Conservation (phyloP, 2,888 invertebrate genomes). For the Ormyrus labotus region DNA sequence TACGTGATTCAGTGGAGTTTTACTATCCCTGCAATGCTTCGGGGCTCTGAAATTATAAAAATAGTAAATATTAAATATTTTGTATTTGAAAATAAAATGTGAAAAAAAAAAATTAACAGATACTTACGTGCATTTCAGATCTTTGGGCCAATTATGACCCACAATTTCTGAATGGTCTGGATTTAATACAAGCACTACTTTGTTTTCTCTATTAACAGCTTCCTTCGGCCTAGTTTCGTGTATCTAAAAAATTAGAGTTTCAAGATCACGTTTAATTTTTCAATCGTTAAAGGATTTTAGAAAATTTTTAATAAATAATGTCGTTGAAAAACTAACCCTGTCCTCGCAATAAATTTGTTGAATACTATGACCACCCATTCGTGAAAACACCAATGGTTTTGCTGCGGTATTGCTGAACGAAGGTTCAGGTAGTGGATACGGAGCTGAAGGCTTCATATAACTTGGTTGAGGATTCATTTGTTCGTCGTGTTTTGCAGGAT, state of each 20-base stretch:
- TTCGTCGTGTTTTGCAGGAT: no score
- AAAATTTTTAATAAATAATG: no score
- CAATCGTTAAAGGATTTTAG: no score
- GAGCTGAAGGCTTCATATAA: no score
- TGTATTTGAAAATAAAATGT: background rate
- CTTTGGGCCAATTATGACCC: background rate
- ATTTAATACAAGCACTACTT: background rate
- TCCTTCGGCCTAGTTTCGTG: background rate
- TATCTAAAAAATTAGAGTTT: background rate
- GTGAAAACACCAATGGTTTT: no score
- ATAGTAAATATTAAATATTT: background rate
- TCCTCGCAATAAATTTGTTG: background rate
- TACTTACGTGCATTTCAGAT: slow-evolving; percentile 16
- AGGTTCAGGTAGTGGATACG: no score
- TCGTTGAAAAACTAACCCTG: background rate
- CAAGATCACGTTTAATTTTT: no score
- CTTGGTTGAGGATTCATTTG: no score
- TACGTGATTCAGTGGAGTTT: background rate
- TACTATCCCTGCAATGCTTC: slow-evolving; percentile 1
- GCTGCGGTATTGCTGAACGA: no score
- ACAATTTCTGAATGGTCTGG: background rate
- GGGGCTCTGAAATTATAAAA: slow-evolving; percentile 4
- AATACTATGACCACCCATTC: no score
- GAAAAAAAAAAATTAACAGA: background rate
- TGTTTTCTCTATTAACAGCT: background rate